These are phyloP conservation scores for Adelognathus sp. DNA, from an alignment of 2,888 invertebrate genomes.

Conservation along the genomic window DNA sequence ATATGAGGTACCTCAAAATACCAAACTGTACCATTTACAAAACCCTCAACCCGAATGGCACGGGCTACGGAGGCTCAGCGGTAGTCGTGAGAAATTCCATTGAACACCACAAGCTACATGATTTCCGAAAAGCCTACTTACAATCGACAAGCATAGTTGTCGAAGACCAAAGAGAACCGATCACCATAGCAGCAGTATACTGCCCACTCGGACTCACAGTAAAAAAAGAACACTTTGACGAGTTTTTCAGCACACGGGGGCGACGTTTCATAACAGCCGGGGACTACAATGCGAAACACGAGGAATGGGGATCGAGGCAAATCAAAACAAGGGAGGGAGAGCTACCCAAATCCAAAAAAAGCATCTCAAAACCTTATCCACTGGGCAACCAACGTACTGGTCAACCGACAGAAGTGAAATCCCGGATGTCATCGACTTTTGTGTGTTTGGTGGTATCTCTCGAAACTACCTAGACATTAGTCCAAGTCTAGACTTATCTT, in stretches of 20 bases:
- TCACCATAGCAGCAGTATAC: constrained; percentile 45
- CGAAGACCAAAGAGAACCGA: constrained; percentile 30
- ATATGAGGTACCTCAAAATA: constrained; percentile 6
- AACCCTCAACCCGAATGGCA: constrained; percentile 7
- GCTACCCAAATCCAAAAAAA: constrained; percentile 2
- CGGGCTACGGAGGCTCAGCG: neutral
- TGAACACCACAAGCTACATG: neutral
- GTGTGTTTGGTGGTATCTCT: neutral
- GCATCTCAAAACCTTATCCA: constrained; percentile 44
- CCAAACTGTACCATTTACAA: constrained; percentile 1
- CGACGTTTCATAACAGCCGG: constrained; percentile 52
- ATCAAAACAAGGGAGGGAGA: constrained; percentile 35
- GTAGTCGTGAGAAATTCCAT: constrained; percentile 12
- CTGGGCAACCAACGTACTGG: constrained; percentile 63
- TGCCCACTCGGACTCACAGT: constrained; percentile 45
- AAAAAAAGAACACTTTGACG: constrained; percentile 28
- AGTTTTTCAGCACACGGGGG: constrained; percentile 50
- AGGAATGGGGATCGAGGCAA: constrained; percentile 59
- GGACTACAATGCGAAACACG: constrained; percentile 57
- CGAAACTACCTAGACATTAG: neutral
- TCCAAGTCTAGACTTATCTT: constrained; percentile 9
- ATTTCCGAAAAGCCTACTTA: neutral
- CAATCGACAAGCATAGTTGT: constrained; percentile 56
- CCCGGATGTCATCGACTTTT: constrained; percentile 36
- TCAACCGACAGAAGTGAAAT: constrained; percentile 18